phyloP scores from a whole-genome alignment of 2,888 invertebrate genomes.

The Horisme vitalbata region DNA sequence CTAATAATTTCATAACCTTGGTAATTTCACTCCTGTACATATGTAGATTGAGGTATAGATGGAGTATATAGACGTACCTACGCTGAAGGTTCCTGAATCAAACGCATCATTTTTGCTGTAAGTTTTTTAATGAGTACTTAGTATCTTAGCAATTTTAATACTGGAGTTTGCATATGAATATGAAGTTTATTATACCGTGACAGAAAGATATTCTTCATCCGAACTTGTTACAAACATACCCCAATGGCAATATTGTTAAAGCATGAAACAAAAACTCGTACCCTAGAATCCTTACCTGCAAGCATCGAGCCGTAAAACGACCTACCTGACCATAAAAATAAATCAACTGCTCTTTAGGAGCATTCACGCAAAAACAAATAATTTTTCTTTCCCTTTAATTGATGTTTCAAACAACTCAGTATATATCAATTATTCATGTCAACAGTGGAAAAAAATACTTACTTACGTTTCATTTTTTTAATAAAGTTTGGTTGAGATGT shows the following conservation, averaged over 20 bases:
- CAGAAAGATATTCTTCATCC: slow-evolving; percentile 21
- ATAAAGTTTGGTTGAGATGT: slow-evolving; percentile 53
- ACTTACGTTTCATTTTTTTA: slow-evolving; percentile 57
- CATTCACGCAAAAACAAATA: slow-evolving; percentile 27
- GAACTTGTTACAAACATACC: slow-evolving; percentile 23
- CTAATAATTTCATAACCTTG: slow-evolving; percentile 34
- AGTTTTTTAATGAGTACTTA: too few species aligned
- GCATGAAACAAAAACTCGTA: slow-evolving; percentile 20
- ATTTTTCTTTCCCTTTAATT: slow-evolving; percentile 39
- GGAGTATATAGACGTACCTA: too few species aligned
- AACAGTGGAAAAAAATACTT: slow-evolving; percentile 47
- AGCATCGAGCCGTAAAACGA: slow-evolving; percentile 19
- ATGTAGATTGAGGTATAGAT: too few species aligned
- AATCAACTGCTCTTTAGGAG: slow-evolving; percentile 27
- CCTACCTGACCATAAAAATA: slow-evolving; percentile 26
- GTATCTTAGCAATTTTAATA: too few species aligned
- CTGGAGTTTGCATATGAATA: neutral
- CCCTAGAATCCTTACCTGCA: slow-evolving; percentile 16
- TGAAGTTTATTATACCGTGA: neutral
- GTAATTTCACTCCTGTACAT: neutral
- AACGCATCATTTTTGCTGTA: too few species aligned
- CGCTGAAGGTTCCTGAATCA: too few species aligned
- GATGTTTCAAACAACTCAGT: slow-evolving; percentile 40
- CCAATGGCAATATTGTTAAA: slow-evolving; percentile 27
- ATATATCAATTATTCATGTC: slow-evolving; percentile 58